phyloP scores from a whole-genome alignment of 2,888 invertebrate genomes.

The Eremobia ochroleuca region DNA sequence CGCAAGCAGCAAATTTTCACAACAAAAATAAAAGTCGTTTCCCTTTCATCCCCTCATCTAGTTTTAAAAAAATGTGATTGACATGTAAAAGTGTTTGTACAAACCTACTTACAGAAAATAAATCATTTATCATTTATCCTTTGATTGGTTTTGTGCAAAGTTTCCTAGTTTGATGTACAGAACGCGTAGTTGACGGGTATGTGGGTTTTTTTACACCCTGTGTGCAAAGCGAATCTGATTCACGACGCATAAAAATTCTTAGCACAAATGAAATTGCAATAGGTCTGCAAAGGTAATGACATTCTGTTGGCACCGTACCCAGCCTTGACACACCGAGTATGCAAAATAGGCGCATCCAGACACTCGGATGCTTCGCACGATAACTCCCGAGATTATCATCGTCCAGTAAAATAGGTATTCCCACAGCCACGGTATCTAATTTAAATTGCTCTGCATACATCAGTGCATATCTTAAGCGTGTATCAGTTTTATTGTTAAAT shows the following conservation, averaged over 20 bases:
- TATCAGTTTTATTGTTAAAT: constrained; percentile 69
- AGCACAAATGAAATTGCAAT: constrained; percentile 54
- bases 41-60: no score
- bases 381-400: constrained; percentile 68
- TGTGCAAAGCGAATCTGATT: constrained; percentile 33
- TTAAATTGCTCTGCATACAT: constrained; percentile 72
- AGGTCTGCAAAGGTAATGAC: constrained; percentile 56
- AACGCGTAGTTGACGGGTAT: neutral
- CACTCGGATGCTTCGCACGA: constrained; percentile 58
- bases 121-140: no score
- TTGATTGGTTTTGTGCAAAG: neutral
- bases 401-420: constrained; percentile 66
- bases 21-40: no score
- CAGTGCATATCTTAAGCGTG: constrained; percentile 70
- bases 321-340: constrained; percentile 68
- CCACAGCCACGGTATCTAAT: constrained; percentile 68
- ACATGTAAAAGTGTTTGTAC: no score
- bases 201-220: neutral
- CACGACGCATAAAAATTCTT: constrained; percentile 48
- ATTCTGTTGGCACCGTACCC: constrained; percentile 55
- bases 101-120: no score
- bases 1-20: no score
- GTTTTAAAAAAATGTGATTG: no score
- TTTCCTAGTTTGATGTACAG: neutral
- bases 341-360: constrained; percentile 54